phyloP scores from a whole-genome alignment of 1,140 invertebrate species.

The Procambarus virginalis region DNA sequence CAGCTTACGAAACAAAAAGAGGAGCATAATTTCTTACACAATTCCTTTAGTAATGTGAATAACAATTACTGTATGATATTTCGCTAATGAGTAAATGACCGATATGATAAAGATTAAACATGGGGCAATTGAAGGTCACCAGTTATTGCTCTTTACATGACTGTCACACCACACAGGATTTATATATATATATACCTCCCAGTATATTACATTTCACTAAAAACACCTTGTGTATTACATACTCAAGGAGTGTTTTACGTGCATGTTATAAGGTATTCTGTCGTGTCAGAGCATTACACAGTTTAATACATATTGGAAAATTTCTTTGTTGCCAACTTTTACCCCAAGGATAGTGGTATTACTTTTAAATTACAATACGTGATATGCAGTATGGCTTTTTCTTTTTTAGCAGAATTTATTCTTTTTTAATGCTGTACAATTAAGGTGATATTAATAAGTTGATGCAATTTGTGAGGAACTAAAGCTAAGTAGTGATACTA shows the following conservation, averaged over 20 bases:
- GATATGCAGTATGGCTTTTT: too few relatives aligned
- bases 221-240: not conserved
- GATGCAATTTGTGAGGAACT: constrained; percentile 1
- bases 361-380: not conserved
- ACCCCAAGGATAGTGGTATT: too few relatives aligned
- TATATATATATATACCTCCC: not conserved
- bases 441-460: not conserved
- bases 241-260: too few relatives aligned
- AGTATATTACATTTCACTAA: not conserved
- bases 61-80: not conserved
- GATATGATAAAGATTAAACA: not conserved
- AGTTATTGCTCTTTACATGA: not conserved
- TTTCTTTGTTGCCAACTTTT: too few relatives aligned
- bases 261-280: too few relatives aligned
- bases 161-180: constrained; percentile 33
- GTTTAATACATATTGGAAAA: not conserved
- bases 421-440: not conserved
- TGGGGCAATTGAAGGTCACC: not conserved
- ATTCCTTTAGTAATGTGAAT: not conserved
- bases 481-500: not conserved
- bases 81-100: not conserved
- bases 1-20: constrained; percentile 2
- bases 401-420: not conserved
- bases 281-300: too few relatives aligned
- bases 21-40: not conserved